Base-by-base conservation (phyloP, 2,113 vertebrate genomes). In the Colossoma macropomum region DNA sequence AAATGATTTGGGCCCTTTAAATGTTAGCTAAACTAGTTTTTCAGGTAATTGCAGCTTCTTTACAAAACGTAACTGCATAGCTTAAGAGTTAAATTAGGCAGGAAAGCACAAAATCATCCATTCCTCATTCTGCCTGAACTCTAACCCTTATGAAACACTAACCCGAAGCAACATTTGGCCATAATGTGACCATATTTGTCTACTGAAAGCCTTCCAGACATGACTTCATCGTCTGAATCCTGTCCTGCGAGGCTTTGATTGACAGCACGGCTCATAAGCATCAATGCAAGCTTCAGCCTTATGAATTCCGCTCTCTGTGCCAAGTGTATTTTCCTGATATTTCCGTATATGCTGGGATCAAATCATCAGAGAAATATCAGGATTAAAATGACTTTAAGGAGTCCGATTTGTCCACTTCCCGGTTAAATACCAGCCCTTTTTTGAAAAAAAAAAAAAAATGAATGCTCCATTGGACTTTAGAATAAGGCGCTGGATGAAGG, bases 371-470 rank as follows among this genome's bases (percentile, higher is more conserved):
- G 66, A 84, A 77, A 68, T 71, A 80, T 23, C 10, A 68, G 28
- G 65, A 77, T 84, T 86, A 84, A 84, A 79, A 50, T 45, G 77
- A 66, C 21, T 25, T 25, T 56, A 15, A 28, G 34, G 56, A 28
- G 45, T 41, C 34, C 21, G 62, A 52, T 75, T 56, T 27, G 48
- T 73, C 38, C 34, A 23, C 70, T 54, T 73, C 66, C 60, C 59
- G 50, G 62, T 86, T 84, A 86, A 86, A 84, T 81, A 81, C 63
- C 68, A 84, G 28, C 60, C 11, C 23, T 25, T 60, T 62, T 62
- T 45, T 72, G 32, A n/a, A n/a, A n/a, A n/a, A n/a, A n/a, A n/a
- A n/a, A n/a, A 34, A 79, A 66, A 80, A 77, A 77, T 32, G 72
- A 50, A 34, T 6, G 30, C 16, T 23, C 38, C 0, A 3, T 19